Evolutionary conservation across 2,113 vertebrate species (phyloP).

Genomic region (Chrysochloris asiatica): DNA sequence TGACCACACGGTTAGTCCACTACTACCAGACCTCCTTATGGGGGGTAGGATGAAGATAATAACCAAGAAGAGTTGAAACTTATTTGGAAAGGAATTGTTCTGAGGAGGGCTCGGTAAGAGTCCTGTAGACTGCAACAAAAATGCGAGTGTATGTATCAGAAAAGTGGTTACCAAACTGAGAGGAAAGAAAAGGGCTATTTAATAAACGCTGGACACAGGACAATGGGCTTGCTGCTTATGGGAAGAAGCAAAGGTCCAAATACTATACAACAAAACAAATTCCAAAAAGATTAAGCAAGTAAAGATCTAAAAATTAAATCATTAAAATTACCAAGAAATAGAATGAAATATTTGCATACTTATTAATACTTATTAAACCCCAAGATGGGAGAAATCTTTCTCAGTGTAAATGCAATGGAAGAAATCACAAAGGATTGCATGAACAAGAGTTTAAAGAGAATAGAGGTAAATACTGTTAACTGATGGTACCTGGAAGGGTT

Average conservation of each 20-base stretch:
- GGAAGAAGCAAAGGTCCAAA: too few species aligned
- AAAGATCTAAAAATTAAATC: background rate
- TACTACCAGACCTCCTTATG: too few species aligned
- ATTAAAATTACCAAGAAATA: slow-evolving; percentile 3
- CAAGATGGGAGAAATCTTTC: background rate
- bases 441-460: too few species aligned
- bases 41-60: background rate
- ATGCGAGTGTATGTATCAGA: background rate
- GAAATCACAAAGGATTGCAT: background rate
- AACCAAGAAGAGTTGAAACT: background rate
- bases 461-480: too few species aligned
- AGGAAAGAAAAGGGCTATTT: background rate
- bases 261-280: background rate
- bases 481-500: too few species aligned
- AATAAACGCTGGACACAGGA: background rate
- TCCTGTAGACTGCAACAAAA: background rate
- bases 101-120: background rate
- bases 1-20: too few species aligned
- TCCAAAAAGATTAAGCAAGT: background rate
- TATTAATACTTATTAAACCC: slow-evolving; percentile 13
- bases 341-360: background rate
- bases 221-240: background rate
- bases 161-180: background rate
- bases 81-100: background rate
- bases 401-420: background rate